A percentile compares a stretch with the other conserved stretches of the same genome.
These are phyloP conservation scores for Nineta flava DNA, from an alignment of 2,888 invertebrate genomes.

Conservation along the genomic window DNA sequence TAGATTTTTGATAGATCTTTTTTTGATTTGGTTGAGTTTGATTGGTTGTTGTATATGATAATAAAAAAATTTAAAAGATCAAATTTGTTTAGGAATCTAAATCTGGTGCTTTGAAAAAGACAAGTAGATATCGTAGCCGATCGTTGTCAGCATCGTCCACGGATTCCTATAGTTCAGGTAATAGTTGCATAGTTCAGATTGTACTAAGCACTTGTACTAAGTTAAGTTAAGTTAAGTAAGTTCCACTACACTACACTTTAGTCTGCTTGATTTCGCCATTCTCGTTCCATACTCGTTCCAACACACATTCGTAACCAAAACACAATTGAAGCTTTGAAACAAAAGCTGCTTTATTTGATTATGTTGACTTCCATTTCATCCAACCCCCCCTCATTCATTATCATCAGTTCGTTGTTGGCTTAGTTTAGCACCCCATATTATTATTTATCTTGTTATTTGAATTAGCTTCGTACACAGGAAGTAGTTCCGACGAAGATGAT, in stretches of 20 bases:
- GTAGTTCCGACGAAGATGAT: constrained; percentile 88
- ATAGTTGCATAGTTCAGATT: constrained; percentile 16
- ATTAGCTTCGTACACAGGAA: constrained; percentile 37
- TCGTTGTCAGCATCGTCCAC: constrained; percentile 88
- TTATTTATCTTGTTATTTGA: no score
- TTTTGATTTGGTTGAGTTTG: neutral
- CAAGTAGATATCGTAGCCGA: constrained; percentile 74
- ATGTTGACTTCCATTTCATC: no score
- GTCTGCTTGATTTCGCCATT: neutral
- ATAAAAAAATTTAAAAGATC: neutral
- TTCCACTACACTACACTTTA: neutral
- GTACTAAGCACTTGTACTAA: neutral
- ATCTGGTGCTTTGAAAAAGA: constrained; percentile 68
- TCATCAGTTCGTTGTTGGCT: neutral
- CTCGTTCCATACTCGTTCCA: neutral
- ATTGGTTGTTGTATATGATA: neutral
- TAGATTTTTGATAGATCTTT: neutral
- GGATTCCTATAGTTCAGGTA: constrained; percentile 87
- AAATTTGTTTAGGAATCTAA: constrained; percentile 34
- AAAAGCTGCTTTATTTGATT: no score
- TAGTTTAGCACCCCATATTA: neutral
- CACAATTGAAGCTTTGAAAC: no score
- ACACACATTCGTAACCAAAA: no score
- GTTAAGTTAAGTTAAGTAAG: no score
- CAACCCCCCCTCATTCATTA: no score